phyloP scores from a whole-genome alignment of 1,140 invertebrate genomes.

The Eumaeus atala region DNA sequence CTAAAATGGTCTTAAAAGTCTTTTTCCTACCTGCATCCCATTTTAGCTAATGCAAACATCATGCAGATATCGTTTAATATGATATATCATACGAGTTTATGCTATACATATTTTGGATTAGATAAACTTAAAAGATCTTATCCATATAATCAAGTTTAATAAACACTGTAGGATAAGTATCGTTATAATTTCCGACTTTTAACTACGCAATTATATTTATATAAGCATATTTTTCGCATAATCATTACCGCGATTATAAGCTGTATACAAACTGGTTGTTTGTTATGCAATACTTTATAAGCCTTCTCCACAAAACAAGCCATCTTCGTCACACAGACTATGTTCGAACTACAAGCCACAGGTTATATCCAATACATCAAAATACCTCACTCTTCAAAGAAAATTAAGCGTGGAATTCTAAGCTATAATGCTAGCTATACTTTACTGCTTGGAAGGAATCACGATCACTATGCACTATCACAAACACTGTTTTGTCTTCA shows the following conservation, averaged over 20 bases:
- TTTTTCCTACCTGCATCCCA: too few relatives aligned
- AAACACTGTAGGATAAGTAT: too few relatives aligned
- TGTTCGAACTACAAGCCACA: slow-evolving; percentile 65
- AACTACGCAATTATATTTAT: slow-evolving; percentile 2
- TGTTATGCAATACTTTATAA: slow-evolving; percentile 2
- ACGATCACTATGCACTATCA: slow-evolving; percentile 31
- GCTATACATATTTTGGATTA: too few relatives aligned
- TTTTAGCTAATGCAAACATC: too few relatives aligned
- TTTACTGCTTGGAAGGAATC: slow-evolving; percentile 26
- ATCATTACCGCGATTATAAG: neutral
- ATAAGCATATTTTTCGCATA: slow-evolving; percentile 2
- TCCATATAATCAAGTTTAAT: too few relatives aligned
- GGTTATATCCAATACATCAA: slow-evolving; percentile 63
- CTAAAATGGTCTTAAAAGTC: too few relatives aligned
- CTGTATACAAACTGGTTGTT: slow-evolving; percentile 1
- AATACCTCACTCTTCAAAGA: slow-evolving; percentile 51
- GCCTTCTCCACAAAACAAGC: slow-evolving; percentile 5
- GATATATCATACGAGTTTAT: too few relatives aligned
- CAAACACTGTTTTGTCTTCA: slow-evolving; percentile 14
- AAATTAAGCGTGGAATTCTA: slow-evolving; percentile 55
- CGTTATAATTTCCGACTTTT: neutral
- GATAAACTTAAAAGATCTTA: too few relatives aligned
- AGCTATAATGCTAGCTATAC: slow-evolving; percentile 34
- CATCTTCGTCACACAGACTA: neutral
- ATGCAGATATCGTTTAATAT: too few relatives aligned